phyloP scores from a whole-genome alignment of 2,113 vertebrate genomes.

The Alethe diademata region DNA sequence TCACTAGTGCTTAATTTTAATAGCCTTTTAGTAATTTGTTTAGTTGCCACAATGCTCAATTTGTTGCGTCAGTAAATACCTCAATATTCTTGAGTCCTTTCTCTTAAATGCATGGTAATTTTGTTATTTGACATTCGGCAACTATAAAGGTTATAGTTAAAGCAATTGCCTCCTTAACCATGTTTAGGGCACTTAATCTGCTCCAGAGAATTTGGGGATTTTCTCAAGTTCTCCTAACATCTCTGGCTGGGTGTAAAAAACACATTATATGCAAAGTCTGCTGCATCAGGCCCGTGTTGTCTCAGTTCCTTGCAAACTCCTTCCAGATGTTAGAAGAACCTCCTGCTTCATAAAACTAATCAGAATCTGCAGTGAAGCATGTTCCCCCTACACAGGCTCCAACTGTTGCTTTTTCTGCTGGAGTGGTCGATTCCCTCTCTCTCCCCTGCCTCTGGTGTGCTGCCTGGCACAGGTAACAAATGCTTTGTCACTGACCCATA shows the following conservation, averaged over 20 bases:
- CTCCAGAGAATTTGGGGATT: not conserved
- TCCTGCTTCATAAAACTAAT: slow-evolving; percentile 25
- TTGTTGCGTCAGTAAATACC: not conserved
- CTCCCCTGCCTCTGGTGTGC: slow-evolving; percentile 1
- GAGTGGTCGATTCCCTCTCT: not conserved
- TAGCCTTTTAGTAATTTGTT: not conserved
- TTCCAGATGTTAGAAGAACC: slow-evolving; percentile 36
- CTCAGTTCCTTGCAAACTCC: not conserved
- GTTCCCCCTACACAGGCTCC: not conserved
- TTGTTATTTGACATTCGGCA: not conserved
- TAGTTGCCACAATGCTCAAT: not conserved
- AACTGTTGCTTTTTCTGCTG: slow-evolving; percentile 23
- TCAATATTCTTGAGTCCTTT: not conserved
- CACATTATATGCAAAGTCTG: not conserved
- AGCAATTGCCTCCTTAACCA: not conserved
- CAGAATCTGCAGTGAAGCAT: not conserved
- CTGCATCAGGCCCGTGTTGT: not conserved
- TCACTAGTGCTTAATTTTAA: not conserved
- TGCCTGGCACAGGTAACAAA: slow-evolving; percentile 52
- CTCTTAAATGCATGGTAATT: not conserved
- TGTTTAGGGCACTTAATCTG: slow-evolving; percentile 7
- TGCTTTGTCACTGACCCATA: not conserved
- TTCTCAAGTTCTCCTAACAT: slow-evolving; percentile 16
- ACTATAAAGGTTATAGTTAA: not conserved
- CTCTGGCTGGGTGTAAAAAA: not conserved